Evolutionary conservation across 1,140 invertebrate genomes (phyloP).

Genomic region (Eurytemora carolleeae): DNA sequence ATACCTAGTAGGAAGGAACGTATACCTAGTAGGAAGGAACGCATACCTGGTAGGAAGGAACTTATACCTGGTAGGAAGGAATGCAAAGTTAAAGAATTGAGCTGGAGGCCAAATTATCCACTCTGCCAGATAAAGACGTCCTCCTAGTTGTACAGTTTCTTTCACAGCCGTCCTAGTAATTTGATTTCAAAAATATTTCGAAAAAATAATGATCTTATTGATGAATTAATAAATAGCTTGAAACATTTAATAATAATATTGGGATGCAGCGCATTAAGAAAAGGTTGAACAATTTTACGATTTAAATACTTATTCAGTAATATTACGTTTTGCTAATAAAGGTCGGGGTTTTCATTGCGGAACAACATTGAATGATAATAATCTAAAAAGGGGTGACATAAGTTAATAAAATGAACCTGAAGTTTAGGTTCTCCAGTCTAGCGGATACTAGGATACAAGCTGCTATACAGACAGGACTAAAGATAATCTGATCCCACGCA

Average conservation of each 20-base stretch:
- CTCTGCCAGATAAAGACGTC: slow-evolving; percentile 53
- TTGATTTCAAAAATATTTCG: slow-evolving; percentile 31
- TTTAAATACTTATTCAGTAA: no score
- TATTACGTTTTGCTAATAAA: no score
- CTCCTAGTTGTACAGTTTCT: slow-evolving; percentile 55
- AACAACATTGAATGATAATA: no score
- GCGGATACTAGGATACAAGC: slow-evolving; percentile 58
- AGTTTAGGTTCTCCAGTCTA: neutral
- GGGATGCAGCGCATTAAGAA: no score
- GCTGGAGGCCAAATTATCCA: slow-evolving; percentile 60
- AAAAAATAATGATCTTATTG: neutral
- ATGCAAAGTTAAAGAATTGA: slow-evolving; percentile 68
- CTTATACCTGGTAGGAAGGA: slow-evolving; percentile 58
- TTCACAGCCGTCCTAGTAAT: slow-evolving; percentile 23
- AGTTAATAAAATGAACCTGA: no score
- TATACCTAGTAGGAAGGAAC: no score
- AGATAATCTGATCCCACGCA: slow-evolving; percentile 62
- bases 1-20: no score
- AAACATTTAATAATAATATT: neutral
- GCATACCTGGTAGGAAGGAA: no score
- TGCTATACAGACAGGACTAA: slow-evolving; percentile 59
- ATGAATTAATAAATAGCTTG: no score
- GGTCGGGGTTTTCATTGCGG: no score
- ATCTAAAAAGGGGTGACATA: no score
- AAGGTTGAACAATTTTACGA: no score